Percentiles rank a stretch among this genome's conserved stretches.
Conservation (phyloP, 2,113 vertebrate genomes). For the Haliaeetus leucogaster region DNA sequence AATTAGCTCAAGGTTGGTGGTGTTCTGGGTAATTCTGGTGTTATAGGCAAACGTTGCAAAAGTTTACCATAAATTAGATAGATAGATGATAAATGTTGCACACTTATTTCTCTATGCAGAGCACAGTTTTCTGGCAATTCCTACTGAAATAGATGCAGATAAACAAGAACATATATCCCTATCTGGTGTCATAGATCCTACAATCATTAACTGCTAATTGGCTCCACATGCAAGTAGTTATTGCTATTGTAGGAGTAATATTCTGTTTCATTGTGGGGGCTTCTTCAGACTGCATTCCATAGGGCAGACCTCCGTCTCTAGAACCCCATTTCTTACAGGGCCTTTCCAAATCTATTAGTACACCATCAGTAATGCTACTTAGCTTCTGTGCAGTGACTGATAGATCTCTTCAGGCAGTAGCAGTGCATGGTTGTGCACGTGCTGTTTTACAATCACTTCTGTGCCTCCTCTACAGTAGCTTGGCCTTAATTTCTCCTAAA, state of each 20-base stretch:
- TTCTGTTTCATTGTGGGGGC: background rate
- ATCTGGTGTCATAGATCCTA: background rate
- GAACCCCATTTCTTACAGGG: background rate
- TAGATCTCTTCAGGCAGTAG: background rate
- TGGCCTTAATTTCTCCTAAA: background rate
- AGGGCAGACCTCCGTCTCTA: background rate
- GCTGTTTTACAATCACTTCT: background rate
- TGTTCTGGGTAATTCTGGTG: background rate
- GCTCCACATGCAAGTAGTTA: background rate
- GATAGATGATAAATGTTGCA: background rate
- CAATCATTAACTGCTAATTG: background rate
- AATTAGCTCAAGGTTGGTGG: background rate
- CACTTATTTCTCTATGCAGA: background rate
- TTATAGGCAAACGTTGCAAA: background rate
- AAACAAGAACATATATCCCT: background rate
- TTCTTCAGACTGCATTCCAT: background rate
- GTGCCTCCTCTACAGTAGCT: background rate
- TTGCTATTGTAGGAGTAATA: background rate
- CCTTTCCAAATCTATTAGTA: background rate
- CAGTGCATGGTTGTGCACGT: fast-evolving
- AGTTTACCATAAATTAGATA: background rate
- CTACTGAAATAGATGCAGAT: background rate
- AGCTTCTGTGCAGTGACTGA: background rate
- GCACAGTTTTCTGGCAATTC: background rate
- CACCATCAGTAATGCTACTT: background rate